Evolutionary conservation across 2,888 invertebrate genomes (phyloP), one percentile per base, ranked within the genome.

Genomic region (Cinara cedri): DNA sequence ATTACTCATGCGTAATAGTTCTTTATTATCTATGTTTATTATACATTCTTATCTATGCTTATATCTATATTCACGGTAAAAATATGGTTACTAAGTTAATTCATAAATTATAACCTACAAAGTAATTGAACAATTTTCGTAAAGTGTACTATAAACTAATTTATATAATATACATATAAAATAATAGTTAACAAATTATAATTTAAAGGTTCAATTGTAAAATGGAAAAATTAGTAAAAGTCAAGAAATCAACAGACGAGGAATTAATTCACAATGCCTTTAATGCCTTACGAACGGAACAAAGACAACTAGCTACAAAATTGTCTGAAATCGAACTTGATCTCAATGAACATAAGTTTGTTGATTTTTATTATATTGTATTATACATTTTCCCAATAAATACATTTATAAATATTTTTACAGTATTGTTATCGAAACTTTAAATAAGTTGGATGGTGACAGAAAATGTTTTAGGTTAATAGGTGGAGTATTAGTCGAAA

Each of bases 321-420:
- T 89, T 97, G 82, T 92, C 94, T 1, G 97, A 98, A 87, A 88
- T 98, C 84, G 96, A 97, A 88, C 90, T 93, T 89, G 98, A 98
- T 86, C 89, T 95, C 82, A 96, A 95, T 86, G 98, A 98, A 87
- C 97, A 98, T 89, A 97, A 94, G 97, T 98, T 88, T 88, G 88
- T 55, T 72, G 8, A 65, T 54, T 76, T 57, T 42, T 21, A 46
- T 13, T 49, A 34, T 19, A 14, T 10, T 60, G 19, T 21, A 34
- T 19, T n/a, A 16, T n/a, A 16, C 49, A 14, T 51, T 34, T 26
- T 46, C 49, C 14, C 21, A 16, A 80, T 51, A 34, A 26, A 46
- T 3, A 16, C 6, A 24, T 66, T 21, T 42, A 1, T 14, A 51
- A n/a, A 54, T 81, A 82, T 82, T 80, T 82, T 87, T 88, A 65